These are phyloP conservation scores for Danaus chrysippus DNA, from an alignment of 2,888 invertebrate species.

Conservation along the genomic window DNA sequence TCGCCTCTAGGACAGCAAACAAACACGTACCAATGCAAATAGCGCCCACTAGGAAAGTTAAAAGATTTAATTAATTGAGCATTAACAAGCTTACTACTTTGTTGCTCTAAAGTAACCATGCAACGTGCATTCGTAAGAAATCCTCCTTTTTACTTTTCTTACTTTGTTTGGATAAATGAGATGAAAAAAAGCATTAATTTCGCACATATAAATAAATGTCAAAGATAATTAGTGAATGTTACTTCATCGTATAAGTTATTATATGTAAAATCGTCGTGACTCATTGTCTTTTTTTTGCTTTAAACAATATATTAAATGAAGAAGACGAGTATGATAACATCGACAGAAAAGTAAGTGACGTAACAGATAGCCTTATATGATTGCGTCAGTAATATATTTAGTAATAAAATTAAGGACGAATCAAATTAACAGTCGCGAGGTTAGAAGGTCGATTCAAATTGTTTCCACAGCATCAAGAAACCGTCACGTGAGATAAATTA, in stretches of 20 bases:
- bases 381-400: constrained; percentile 10
- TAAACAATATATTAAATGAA: constrained; percentile 10
- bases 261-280: neutral
- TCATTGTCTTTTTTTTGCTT: neutral
- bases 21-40: constrained; percentile 34
- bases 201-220: neutral
- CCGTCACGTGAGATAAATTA: neutral
- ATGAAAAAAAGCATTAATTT: no score
- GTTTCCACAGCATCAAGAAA: constrained; percentile 10
- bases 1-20: neutral
- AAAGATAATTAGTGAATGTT: neutral
- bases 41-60: constrained; percentile 35
- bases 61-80: constrained; percentile 36
- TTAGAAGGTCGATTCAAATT: constrained; percentile 22
- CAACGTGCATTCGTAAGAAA: neutral
- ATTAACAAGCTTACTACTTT: constrained; percentile 16
- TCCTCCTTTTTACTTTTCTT: no score
- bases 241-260: neutral
- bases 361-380: constrained; percentile 16
- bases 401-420: constrained; percentile 11
- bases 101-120: neutral
- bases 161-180: no score
- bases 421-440: constrained; percentile 21
- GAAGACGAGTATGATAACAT: constrained; percentile 17
- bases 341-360: constrained; percentile 17